Evolutionary conservation across 2,113 vertebrate species (phyloP).

Genomic region (Chaetodon auriga): DNA sequence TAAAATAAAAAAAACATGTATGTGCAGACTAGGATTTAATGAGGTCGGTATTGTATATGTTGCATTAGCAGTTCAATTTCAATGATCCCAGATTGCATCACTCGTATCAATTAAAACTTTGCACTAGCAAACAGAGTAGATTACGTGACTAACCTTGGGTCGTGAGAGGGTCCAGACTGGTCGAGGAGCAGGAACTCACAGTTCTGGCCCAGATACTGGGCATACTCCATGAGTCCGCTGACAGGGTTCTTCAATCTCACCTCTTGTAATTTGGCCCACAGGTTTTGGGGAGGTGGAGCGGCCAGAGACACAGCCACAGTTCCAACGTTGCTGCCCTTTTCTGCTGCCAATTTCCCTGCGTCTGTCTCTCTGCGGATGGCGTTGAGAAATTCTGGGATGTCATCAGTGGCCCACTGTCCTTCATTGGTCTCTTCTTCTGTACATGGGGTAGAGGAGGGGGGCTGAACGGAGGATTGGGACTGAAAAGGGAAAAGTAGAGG

Average conservation of each 20-base stretch:
- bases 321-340: constrained; percentile 59
- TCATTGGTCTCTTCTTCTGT: constrained; percentile 72
- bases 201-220: constrained; percentile 91
- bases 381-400: constrained; percentile 92
- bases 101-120: background rate
- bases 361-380: constrained; percentile 86
- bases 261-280: constrained; percentile 88
- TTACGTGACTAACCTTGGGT: constrained; percentile 88
- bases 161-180: constrained; percentile 94
- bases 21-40: too few relatives aligned
- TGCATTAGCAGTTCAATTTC: background rate
- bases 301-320: constrained; percentile 82
- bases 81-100: background rate
- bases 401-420: constrained; percentile 90
- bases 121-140: background rate
- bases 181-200: constrained; percentile 93
- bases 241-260: constrained; percentile 94
- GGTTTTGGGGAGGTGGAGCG: constrained; percentile 79
- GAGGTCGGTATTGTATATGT: background rate
- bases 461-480: constrained; percentile 7
- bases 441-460: constrained; percentile 5
- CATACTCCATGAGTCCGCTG: constrained; percentile 94
- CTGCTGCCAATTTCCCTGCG: constrained; percentile 26
- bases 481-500: background rate
- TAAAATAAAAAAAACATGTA: too few relatives aligned